phyloP scores from a whole-genome alignment of 2,113 vertebrate species.

The Dipodomys spectabilis region DNA sequence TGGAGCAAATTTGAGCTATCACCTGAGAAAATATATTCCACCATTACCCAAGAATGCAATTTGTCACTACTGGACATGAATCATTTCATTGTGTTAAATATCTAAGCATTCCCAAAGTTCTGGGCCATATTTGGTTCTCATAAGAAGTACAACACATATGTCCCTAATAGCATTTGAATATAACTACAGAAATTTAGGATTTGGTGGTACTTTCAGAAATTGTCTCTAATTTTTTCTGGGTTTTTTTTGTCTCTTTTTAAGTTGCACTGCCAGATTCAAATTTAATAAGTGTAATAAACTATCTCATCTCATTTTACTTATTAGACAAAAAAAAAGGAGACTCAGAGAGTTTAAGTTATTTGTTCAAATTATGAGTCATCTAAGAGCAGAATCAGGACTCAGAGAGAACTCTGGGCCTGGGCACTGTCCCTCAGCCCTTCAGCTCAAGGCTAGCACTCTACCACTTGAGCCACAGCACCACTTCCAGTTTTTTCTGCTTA shows the following conservation, averaged over 20 bases:
- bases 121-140: constrained; percentile 31
- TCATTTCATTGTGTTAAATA: constrained; percentile 30
- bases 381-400: not conserved
- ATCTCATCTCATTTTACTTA: constrained; percentile 34
- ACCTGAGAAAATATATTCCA: constrained; percentile 74
- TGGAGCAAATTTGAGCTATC: constrained; percentile 65
- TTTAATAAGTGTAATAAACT: constrained; percentile 11
- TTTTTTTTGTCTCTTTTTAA: constrained; percentile 52
- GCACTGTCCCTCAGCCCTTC: no score
- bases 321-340: not conserved
- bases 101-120: constrained; percentile 49
- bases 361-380: constrained; percentile 22
- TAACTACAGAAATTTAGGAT: constrained; percentile 46
- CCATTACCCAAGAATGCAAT: constrained; percentile 67
- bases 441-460: no score
- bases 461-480: no score
- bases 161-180: constrained; percentile 44
- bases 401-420: not conserved
- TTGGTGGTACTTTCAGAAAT: constrained; percentile 54
- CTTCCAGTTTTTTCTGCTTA: no score
- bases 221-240: not conserved
- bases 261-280: constrained; percentile 1
- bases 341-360: not conserved
- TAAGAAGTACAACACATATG: constrained; percentile 35
- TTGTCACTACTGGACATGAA: constrained; percentile 52